Base-by-base conservation (phyloP, 2,113 vertebrate genomes). In the Sylvicapra grimmia region DNA sequence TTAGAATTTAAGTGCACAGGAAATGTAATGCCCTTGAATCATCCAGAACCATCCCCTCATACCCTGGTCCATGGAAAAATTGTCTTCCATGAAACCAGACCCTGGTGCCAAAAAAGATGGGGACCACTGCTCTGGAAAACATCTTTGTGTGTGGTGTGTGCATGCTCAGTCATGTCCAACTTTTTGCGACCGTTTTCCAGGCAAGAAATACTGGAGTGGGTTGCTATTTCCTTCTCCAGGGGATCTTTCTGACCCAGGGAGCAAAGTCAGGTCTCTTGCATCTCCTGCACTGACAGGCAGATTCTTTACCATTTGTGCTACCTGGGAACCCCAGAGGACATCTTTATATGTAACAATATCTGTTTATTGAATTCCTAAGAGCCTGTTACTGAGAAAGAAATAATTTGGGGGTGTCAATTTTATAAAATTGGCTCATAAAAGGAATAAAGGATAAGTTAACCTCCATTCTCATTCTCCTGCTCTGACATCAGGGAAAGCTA, bases 361-460 rank as follows among this genome's bases (percentile, higher is more conserved):
- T 63, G 61, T 33, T 53, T 92, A 93, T n/a, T 92, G 13, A 44
- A 95, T 49, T n/a, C 7, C 19, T 72, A 65, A 92, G 87, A 84
- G 3, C n/a, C 51, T 93, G 12, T 53, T 47, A 91, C 4, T 49
- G 13, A 89, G 86, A 95, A 68, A 56, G 14, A 6, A 92, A 80
- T 82, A 47, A 54, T 47, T 84, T 53, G 11, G 21, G 51, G 54
- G 16, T 86, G 23, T 89, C 36, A 84, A 14, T 63, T 97, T 96
- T 95, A 75, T 92, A 92, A 77, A 75, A 8, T 54, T 89, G 47
- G 3, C 56, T 96, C 40, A 94, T 25, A 93, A 91, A 97, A 83
- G 93, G 18, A 93, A 80, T 90, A 63, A 96, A 85, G n/a, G 4
- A 27, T 47, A 56, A 87, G 9, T 1, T 47, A 33, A 56, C 0